A percentile compares a stretch with the other conserved stretches of the same genome.
These are phyloP conservation scores for Leptothorax acervorum DNA, from an alignment of 2,888 invertebrate species.

Conservation along the genomic window DNA sequence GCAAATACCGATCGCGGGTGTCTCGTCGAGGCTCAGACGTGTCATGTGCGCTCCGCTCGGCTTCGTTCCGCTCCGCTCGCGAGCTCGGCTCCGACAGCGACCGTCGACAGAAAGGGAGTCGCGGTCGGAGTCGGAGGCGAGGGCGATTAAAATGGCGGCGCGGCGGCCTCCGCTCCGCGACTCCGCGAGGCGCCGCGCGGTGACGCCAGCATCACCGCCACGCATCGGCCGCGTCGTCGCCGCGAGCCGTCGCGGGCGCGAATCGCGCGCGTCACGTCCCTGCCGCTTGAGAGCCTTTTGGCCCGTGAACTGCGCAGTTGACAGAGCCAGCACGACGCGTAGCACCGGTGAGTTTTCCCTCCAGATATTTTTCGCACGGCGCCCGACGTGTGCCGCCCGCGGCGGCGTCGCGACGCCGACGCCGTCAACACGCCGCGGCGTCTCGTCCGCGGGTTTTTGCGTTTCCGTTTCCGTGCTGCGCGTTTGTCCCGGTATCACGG, in stretches of 20 bases:
- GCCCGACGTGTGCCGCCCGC: not conserved
- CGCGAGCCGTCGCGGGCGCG: slow-evolving; percentile 68
- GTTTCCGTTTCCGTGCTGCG: not conserved
- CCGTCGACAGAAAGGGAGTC: no score
- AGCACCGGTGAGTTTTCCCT: slow-evolving; percentile 81
- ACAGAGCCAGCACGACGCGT: slow-evolving; percentile 79
- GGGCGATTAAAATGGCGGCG: slow-evolving; percentile 32
- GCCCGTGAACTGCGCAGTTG: slow-evolving; percentile 84
- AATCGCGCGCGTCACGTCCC: slow-evolving; percentile 78
- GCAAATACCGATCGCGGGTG: not conserved
- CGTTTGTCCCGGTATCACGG: not conserved
- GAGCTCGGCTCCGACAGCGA: not conserved
- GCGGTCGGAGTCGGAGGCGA: not conserved
- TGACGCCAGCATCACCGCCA: slow-evolving; percentile 71
- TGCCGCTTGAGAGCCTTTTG: slow-evolving; percentile 76
- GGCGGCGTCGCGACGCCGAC: slow-evolving; percentile 24
- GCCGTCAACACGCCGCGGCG: not conserved
- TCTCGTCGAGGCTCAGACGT: not conserved
- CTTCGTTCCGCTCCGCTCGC: not conserved
- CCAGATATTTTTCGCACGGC: slow-evolving; percentile 56
- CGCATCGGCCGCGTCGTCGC: slow-evolving; percentile 56
- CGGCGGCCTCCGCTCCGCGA: not conserved
- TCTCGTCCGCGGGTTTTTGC: not conserved
- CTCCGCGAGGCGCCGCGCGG: slow-evolving; percentile 20
- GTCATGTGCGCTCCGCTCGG: not conserved